Base-by-base conservation (phyloP, 2,113 vertebrate species). In the Forbesichthys agassizii region DNA sequence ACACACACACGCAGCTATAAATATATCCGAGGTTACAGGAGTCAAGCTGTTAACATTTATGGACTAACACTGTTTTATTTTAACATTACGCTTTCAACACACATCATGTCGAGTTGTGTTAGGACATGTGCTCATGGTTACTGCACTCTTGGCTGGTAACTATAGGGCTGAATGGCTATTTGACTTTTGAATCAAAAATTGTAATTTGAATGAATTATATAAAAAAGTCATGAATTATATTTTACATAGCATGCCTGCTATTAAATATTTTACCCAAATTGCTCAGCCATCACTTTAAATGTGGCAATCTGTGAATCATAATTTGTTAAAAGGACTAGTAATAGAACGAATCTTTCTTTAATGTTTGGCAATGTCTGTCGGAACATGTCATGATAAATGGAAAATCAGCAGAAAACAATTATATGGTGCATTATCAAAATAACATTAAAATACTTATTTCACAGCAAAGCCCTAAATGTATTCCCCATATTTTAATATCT, bases 401-500 rank as follows among this genome's bases (percentile, higher is more conserved):
- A 51, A 64, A 64, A 51, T 11, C 4, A 9, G 33, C 47, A 64
- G 48, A 48, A 33, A 58, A 9, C 18, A 3, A 18, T 11, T 18
- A 60, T 16, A 18, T 46, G 42, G 7, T 48, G 53, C 33, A 9
- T 58, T 53, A 73, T 73, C 64, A 64, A 68, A 56, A 74, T 53
- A 47, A 48, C n/a, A 61, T 61, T 68, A 0, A 36, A 46, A 74
- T 71, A 51, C 36, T 11, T 72, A 64, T 47, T 55, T n/a, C 52
- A 54, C 52, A 60, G 56, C 57, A 4, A 13, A 48, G 65, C 14
- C 33, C 64, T 27, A 27, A 27, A 9, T 68, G 64, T 61, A 69
- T 60, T 63, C 36, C 36, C 69, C 64, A 64, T 61, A 76, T 74
- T 64, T 56, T 71, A 68, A 61, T 16, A 4, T 6, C n/a, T 56